Evolutionary conservation across 2,113 vertebrate species (phyloP).

Genomic region (Piprites chloris): DNA sequence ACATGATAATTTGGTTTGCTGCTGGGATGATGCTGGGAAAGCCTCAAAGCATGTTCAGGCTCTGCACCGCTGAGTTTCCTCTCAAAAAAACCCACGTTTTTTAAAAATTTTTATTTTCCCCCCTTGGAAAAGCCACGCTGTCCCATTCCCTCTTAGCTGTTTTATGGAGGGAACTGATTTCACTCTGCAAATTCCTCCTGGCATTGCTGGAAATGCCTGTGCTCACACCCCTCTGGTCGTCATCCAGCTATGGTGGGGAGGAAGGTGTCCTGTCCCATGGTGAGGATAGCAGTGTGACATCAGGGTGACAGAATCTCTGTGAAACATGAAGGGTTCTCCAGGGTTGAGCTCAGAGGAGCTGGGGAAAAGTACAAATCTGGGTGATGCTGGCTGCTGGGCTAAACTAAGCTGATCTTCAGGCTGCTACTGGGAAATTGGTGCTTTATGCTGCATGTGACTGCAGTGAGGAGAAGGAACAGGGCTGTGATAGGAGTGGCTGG

Average conservation of each 20-base stretch:
- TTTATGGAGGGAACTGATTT: background rate
- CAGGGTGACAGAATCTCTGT: background rate
- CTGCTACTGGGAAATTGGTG: background rate
- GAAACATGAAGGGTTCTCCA: background rate
- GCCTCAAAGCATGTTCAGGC: background rate
- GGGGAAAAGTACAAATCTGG: background rate
- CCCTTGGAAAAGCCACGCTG: background rate
- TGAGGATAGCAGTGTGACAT: background rate
- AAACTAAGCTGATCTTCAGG: background rate
- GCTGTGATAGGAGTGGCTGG: background rate
- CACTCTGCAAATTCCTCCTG: background rate
- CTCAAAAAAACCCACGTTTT: background rate
- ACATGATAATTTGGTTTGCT: background rate
- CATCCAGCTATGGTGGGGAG: fast-evolving
- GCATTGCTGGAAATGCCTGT: background rate
- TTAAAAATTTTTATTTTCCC: background rate
- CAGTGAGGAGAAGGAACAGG: background rate
- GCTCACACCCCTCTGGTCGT: background rate
- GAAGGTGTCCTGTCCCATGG: fast-evolving
- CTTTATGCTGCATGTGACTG: background rate
- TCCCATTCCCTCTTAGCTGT: background rate
- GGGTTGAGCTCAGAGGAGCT: background rate
- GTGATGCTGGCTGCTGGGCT: background rate
- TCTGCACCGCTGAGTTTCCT: background rate
- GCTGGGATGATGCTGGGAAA: background rate